Conservation (phyloP, 2,113 vertebrate genomes). For the Actenoides hombroni region DNA sequence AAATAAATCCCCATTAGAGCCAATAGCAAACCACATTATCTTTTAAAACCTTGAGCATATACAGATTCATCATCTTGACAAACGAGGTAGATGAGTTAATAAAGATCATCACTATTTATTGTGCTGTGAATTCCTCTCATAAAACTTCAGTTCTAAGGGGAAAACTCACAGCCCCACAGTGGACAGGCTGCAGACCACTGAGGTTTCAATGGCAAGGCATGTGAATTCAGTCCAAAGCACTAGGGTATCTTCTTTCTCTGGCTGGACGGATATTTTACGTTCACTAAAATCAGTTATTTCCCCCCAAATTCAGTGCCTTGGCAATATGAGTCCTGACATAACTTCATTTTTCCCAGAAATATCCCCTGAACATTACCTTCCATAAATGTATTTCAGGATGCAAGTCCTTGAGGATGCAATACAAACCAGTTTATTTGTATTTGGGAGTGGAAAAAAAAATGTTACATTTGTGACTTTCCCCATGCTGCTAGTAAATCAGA, state of each 20-base stretch:
- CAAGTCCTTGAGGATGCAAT: conserved; percentile 10
- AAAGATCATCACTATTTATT: neutral
- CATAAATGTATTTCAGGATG: neutral
- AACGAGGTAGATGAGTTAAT: neutral
- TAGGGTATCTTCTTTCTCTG: neutral
- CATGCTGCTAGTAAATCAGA: conserved; percentile 15
- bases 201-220: neutral
- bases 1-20: neutral
- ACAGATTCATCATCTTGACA: conserved; percentile 18
- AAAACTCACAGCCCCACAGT: neutral
- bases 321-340: neutral
- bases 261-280: neutral
- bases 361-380: conserved; percentile 2
- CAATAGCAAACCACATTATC: neutral
- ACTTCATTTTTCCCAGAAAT: conserved; percentile 1
- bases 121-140: neutral
- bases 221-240: neutral
- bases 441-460: neutral
- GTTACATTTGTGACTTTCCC: conserved; percentile 9
- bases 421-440: conserved; percentile 23
- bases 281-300: neutral
- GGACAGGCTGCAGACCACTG: neutral
- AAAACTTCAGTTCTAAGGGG: neutral
- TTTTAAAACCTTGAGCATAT: neutral
- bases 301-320: neutral